A percentile compares a stretch with the other conserved stretches of the same genome.
Evolutionary conservation across 1,140 invertebrate genomes (phyloP).

Genomic region (Laupala kohalensis): DNA sequence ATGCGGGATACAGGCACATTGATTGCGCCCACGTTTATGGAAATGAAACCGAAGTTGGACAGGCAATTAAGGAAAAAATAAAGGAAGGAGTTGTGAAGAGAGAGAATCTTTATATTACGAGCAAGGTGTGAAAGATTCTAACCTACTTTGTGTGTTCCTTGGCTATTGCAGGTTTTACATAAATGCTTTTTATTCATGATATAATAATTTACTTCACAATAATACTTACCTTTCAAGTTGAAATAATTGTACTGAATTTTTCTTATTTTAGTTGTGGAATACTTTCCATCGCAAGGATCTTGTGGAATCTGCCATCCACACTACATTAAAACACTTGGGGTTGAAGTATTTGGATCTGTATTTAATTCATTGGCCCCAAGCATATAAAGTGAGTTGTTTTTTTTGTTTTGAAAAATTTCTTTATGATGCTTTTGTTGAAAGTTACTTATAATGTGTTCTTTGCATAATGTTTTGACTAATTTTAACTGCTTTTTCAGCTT

Average conservation of each 20-base stretch:
- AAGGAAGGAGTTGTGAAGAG: conserved; percentile 54
- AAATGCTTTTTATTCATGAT: background rate
- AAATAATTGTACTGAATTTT: background rate
- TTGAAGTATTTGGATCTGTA: conserved; percentile 35
- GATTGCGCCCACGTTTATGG: conserved; percentile 70
- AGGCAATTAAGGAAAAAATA: conserved; percentile 56
- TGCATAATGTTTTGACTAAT: no score
- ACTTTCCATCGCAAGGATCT: conserved; percentile 26
- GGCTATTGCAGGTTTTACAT: background rate
- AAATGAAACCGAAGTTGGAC: conserved; percentile 77
- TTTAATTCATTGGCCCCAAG: conserved; percentile 29
- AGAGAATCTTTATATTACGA: conserved; percentile 34
- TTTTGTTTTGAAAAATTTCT: no score
- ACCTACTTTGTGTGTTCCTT: background rate
- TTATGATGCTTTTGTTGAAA: no score
- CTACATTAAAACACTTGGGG: conserved; percentile 26
- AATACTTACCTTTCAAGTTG: background rate
- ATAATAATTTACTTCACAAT: background rate
- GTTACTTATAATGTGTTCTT: no score
- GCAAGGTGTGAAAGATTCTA: no score
- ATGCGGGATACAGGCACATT: conserved; percentile 66
- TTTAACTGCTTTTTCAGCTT: no score
- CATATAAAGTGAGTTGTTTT: conserved; percentile 7
- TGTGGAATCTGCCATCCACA: conserved; percentile 31
- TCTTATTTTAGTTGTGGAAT: conserved; percentile 27